Evolutionary conservation across 2,888 invertebrate species (phyloP).

Genomic region (Nebria salina): DNA sequence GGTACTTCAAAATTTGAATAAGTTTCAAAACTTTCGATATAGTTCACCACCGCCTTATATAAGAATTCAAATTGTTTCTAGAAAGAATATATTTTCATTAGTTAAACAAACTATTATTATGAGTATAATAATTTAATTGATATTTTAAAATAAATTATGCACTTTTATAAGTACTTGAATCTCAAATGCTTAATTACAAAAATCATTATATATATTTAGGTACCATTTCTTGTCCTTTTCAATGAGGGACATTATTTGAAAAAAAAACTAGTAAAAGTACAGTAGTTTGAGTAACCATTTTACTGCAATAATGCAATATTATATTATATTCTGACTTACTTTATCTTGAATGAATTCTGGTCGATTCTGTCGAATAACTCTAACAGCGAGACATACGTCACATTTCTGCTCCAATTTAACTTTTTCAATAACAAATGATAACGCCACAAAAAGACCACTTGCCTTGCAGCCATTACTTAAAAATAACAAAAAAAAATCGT

Average conservation of each 20-base stretch:
- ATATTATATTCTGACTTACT: slow-evolving; percentile 51
- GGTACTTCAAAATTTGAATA: slow-evolving; percentile 58
- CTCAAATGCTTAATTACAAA: too few species aligned
- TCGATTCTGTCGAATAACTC: slow-evolving; percentile 57
- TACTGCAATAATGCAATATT: too few species aligned
- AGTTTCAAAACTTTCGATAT: slow-evolving; percentile 56
- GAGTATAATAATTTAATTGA: not conserved
- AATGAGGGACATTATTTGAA: too few species aligned
- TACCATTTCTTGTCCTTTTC: too few species aligned
- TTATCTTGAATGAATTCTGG: slow-evolving; percentile 56
- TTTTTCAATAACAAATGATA: slow-evolving; percentile 59
- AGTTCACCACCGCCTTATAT: slow-evolving; percentile 58
- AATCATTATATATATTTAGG: too few species aligned
- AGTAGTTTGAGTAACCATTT: too few species aligned
- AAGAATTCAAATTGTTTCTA: slow-evolving; percentile 60
- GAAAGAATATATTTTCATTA: slow-evolving; percentile 48
- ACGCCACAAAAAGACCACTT: slow-evolving; percentile 60
- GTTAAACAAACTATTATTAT: slow-evolving; percentile 16
- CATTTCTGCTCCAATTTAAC: slow-evolving; percentile 60
- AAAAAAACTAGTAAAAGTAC: too few species aligned
- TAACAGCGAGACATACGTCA: slow-evolving; percentile 60
- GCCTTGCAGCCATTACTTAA: slow-evolving; percentile 60
- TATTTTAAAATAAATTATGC: too few species aligned
- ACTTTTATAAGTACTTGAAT: too few species aligned
- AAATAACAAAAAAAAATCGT: not conserved